A percentile compares a stretch with the other conserved stretches of the same genome.
Evolutionary conservation across 2,113 vertebrate genomes (phyloP).

Genomic region (Neodon shergylaensis): DNA sequence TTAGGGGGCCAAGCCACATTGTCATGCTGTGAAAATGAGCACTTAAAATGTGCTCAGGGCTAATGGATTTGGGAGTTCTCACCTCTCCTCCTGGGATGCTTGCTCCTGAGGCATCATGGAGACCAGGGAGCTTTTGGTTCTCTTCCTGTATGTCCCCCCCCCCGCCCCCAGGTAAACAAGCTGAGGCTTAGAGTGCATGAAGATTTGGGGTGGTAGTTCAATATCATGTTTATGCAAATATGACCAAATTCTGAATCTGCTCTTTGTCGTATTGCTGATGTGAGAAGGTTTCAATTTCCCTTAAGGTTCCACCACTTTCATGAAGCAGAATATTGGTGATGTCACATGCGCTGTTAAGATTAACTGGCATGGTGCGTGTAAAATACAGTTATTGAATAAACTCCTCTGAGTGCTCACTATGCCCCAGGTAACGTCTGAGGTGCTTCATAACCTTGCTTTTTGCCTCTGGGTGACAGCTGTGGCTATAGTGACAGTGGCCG

Average conservation of each 20-base stretch:
- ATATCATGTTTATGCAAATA: neutral
- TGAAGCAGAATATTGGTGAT: neutral
- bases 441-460: neutral
- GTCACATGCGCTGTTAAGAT: neutral
- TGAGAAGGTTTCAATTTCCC: neutral
- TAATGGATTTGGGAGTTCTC: neutral
- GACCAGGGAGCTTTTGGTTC: neutral
- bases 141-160: neutral
- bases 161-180: neutral
- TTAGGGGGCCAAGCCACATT: neutral
- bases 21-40: neutral
- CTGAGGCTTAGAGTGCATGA: neutral
- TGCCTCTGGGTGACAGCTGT: neutral
- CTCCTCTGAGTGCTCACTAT: neutral
- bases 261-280: neutral
- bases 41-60: slow-evolving; percentile 11
- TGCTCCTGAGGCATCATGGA: neutral
- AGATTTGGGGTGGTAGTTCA: neutral
- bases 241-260: neutral
- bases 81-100: neutral
- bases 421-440: neutral
- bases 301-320: neutral
- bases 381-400: neutral
- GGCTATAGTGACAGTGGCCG: neutral
- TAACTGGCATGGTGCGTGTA: neutral